Percentiles rank a stretch among this genome's conserved stretches.
Conservation (phyloP, 2,113 vertebrate genomes). For the Emydura subglobosa region DNA sequence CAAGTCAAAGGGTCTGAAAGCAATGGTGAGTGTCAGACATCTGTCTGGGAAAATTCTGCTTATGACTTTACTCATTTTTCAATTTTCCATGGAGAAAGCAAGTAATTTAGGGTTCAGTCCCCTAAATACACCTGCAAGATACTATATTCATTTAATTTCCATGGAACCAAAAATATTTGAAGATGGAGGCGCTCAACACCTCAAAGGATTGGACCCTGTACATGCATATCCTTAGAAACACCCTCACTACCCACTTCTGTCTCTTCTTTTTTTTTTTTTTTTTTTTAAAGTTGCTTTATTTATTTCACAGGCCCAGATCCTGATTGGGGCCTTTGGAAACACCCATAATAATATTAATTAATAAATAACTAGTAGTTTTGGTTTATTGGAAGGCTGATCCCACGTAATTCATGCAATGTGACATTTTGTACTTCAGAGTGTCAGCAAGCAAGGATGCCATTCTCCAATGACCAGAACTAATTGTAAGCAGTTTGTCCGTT, state of each 20-base stretch:
- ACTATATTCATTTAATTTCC: neutral
- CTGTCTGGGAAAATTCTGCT: neutral
- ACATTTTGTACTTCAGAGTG: slow-evolving; percentile 65
- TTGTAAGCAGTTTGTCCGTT: slow-evolving; percentile 70
- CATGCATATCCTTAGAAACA: neutral
- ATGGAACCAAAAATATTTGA: neutral
- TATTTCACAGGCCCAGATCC: slow-evolving; percentile 33
- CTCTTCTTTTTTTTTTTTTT: neutral
- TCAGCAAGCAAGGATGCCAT: slow-evolving; percentile 74
- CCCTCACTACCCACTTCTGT: neutral
- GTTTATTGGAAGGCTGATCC: slow-evolving; percentile 61
- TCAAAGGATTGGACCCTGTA: neutral
- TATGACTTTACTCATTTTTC: neutral
- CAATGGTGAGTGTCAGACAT: neutral
- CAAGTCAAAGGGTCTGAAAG: neutral
- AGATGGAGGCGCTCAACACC: neutral
- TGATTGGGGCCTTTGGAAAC: slow-evolving; percentile 15
- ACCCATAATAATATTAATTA: slow-evolving; percentile 65
- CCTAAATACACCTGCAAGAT: neutral
- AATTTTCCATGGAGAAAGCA: neutral
- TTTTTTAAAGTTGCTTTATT: slow-evolving; percentile 35
- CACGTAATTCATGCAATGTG: slow-evolving; percentile 61
- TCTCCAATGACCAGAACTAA: slow-evolving; percentile 73
- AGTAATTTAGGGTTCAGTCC: neutral
- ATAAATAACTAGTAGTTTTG: slow-evolving; percentile 72